Evolutionary conservation across 37 sponge, comb jelly and placozoan species (phyloP).

Genomic region (Bolinopsis microptera): DNA sequence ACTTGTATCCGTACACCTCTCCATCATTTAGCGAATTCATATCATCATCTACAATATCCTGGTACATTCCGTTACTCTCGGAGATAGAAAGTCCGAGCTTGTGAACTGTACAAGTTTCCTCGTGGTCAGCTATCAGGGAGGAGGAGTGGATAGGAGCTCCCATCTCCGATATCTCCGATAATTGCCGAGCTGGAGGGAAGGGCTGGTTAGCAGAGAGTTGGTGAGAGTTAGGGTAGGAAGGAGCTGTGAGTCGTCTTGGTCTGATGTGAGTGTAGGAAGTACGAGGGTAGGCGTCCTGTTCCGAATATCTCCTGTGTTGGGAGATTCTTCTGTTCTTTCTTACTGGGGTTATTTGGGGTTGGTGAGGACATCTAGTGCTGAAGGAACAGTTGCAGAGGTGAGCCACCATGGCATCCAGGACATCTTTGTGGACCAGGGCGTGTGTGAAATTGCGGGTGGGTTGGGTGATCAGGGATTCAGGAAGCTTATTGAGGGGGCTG

Average conservation of each 20-base stretch:
- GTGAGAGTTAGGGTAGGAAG: neutral
- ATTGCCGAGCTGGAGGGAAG: neutral
- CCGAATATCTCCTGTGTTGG: neutral
- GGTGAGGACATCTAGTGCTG: conserved; percentile 42
- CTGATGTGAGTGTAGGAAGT: neutral
- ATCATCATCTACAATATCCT: neutral
- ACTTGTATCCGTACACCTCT: neutral
- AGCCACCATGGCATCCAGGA: conserved; percentile 3
- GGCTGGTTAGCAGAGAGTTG: neutral
- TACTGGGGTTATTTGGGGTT: neutral
- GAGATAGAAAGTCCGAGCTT: neutral
- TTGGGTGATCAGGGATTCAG: neutral
- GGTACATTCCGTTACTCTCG: neutral
- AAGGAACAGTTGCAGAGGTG: conserved; percentile 65
- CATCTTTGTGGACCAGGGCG: neutral
- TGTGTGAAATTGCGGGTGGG: neutral
- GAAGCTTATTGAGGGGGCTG: too few relatives aligned
- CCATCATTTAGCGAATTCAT: neutral
- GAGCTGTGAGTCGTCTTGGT: neutral
- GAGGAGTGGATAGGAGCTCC: conserved; percentile 10
- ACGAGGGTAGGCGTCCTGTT: neutral
- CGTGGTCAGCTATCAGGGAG: neutral
- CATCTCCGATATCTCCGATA: neutral
- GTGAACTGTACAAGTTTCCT: neutral
- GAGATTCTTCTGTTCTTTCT: neutral